These are phyloP conservation scores for Cylas formicarius DNA, from an alignment of 1,140 invertebrate species.

Conservation along the genomic window DNA sequence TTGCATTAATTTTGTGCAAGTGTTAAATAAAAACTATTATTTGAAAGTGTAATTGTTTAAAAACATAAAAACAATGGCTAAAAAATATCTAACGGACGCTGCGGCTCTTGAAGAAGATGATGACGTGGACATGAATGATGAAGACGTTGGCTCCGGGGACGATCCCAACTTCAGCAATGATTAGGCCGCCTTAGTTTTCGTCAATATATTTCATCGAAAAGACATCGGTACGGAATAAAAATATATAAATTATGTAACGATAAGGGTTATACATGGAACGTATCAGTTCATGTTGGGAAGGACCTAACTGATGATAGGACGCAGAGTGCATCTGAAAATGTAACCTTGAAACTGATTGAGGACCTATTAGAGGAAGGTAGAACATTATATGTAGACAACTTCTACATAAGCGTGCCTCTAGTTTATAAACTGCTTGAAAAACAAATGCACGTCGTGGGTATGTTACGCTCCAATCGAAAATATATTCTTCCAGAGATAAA, in stretches of 20 bases:
- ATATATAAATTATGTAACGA: slow-evolving; percentile 28
- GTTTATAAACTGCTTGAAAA: slow-evolving; percentile 39
- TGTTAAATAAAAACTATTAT: too few species aligned
- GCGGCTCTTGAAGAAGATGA: too few species aligned
- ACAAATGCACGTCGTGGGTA: slow-evolving; percentile 37
- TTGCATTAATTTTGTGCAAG: too few species aligned
- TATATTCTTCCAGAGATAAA: slow-evolving; percentile 35
- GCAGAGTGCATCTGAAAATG: slow-evolving; percentile 8
- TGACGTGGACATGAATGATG: too few species aligned
- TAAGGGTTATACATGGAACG: slow-evolving; percentile 29
- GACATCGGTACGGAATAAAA: slow-evolving; percentile 36
- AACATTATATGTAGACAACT: slow-evolving; percentile 32
- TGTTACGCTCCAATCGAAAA: slow-evolving; percentile 39
- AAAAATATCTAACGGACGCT: too few species aligned
- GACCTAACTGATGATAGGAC: not conserved
- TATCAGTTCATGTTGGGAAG: slow-evolving; percentile 19
- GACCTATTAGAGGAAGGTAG: slow-evolving; percentile 15
- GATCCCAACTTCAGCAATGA: too few species aligned
- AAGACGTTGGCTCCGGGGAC: too few species aligned
- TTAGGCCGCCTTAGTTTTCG: slow-evolving; percentile 32
- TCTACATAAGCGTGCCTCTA: slow-evolving; percentile 42
- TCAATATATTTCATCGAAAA: slow-evolving; percentile 34
- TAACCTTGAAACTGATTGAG: slow-evolving; percentile 11
- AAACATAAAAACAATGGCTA: too few species aligned
- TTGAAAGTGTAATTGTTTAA: too few species aligned